These are phyloP conservation scores for Zaprionus africanus DNA, from an alignment of 1,140 invertebrate species.

Conservation along the genomic window DNA sequence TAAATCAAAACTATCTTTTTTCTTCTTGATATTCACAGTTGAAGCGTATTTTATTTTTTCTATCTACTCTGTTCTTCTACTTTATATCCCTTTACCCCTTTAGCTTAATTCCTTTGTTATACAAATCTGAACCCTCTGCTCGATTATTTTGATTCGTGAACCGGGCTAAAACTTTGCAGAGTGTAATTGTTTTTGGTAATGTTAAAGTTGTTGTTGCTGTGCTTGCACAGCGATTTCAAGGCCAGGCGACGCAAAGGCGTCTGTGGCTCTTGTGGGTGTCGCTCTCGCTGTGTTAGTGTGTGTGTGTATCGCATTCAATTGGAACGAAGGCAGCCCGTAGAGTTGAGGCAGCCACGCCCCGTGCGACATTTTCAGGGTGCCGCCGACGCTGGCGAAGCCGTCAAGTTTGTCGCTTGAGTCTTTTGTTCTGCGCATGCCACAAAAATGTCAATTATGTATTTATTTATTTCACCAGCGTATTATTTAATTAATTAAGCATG, in stretches of 20 bases:
- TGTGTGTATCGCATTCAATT: slow-evolving; percentile 27
- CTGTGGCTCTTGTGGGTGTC: slow-evolving; percentile 27
- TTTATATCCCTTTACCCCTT: too few relatives aligned
- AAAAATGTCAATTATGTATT: slow-evolving; percentile 45
- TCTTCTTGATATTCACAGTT: too few relatives aligned
- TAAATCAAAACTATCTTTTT: too few relatives aligned
- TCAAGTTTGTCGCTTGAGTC: slow-evolving; percentile 76
- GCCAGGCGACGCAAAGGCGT: slow-evolving; percentile 35
- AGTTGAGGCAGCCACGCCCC: slow-evolving; percentile 15
- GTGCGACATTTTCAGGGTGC: slow-evolving; percentile 16
- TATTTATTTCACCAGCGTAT: slow-evolving; percentile 21
- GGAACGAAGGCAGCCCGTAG: slow-evolving; percentile 35
- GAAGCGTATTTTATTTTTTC: too few relatives aligned
- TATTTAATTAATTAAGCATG: slow-evolving; percentile 59
- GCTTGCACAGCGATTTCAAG: slow-evolving; percentile 35
- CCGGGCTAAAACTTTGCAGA: not conserved
- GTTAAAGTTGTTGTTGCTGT: slow-evolving; percentile 15
- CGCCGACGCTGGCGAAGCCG: slow-evolving; percentile 19
- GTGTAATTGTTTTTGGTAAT: slow-evolving; percentile 9
- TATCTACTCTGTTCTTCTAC: too few relatives aligned
- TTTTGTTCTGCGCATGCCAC: slow-evolving; percentile 56
- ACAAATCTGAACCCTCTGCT: not conserved
- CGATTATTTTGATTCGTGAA: not conserved
- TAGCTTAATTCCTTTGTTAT: not conserved
- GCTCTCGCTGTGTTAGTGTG: slow-evolving; percentile 7